Evolutionary conservation across 2,113 vertebrate genomes (phyloP).

Genomic region (Xenopus laevis): DNA sequence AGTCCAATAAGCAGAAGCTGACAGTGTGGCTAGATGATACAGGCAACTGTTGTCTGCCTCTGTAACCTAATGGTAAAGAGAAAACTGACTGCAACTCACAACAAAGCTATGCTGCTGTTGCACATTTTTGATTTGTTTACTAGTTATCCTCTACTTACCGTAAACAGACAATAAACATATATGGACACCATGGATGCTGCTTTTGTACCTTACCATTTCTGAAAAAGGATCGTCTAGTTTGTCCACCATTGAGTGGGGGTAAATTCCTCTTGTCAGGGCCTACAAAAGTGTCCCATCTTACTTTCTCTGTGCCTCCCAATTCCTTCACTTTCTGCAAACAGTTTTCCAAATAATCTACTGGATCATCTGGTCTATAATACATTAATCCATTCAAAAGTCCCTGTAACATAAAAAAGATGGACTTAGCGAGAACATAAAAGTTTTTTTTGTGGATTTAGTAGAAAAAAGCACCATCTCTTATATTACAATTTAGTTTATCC

Average conservation of each 20-base stretch:
- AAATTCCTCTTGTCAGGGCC: slow-evolving; percentile 92
- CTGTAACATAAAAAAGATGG: slow-evolving; percentile 62
- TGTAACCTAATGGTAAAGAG: no score
- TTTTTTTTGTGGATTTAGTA: no score
- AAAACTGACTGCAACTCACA: no score
- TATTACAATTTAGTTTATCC: no score
- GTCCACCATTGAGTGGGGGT: slow-evolving; percentile 90
- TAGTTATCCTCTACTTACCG: no score
- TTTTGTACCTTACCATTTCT: slow-evolving; percentile 80
- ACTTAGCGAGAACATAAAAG: not conserved
- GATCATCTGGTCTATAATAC: slow-evolving; percentile 92
- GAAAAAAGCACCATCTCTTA: no score
- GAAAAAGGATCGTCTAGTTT: slow-evolving; percentile 86
- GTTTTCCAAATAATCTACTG: slow-evolving; percentile 89
- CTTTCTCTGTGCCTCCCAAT: slow-evolving; percentile 87
- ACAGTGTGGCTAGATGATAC: no score
- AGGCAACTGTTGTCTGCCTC: no score
- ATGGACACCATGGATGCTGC: not conserved
- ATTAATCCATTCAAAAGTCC: slow-evolving; percentile 95
- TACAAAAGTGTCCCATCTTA: slow-evolving; percentile 96
- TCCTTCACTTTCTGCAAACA: slow-evolving; percentile 91
- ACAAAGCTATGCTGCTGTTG: no score
- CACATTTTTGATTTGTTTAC: no score
- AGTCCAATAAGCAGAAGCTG: no score
- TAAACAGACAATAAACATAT: not conserved